phyloP scores from a whole-genome alignment of 2,113 vertebrate genomes.

The Stegastes partitus region DNA sequence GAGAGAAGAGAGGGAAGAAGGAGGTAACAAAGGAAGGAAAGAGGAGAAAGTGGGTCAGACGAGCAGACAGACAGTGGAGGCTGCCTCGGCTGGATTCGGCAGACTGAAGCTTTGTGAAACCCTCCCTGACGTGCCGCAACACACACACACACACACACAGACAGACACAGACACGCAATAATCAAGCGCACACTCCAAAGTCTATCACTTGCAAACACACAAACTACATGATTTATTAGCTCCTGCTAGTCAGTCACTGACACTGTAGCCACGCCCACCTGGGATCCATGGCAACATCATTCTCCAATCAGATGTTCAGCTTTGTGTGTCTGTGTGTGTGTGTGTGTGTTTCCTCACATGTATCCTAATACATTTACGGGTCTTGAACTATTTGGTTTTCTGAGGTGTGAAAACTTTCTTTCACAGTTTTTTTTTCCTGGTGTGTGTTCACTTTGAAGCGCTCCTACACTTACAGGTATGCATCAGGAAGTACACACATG shows the following conservation, averaged over 20 bases:
- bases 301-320: slow-evolving; percentile 57
- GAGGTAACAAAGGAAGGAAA: slow-evolving; percentile 42
- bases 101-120: slow-evolving; percentile 62
- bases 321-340: slow-evolving; percentile 32
- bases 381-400: slow-evolving; percentile 1
- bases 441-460: not conserved
- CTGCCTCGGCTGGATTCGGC: slow-evolving; percentile 61
- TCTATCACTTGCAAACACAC: slow-evolving; percentile 47
- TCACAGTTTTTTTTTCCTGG: too few species aligned
- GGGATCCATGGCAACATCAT: slow-evolving; percentile 70
- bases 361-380: not conserved
- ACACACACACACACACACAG: slow-evolving; percentile 21
- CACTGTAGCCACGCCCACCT: slow-evolving; percentile 55
- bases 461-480: not conserved
- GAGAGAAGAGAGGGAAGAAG: slow-evolving; percentile 20
- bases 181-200: slow-evolving; percentile 32
- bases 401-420: slow-evolving; percentile 13
- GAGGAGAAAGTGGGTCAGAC: slow-evolving; percentile 77
- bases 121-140: slow-evolving; percentile 48
- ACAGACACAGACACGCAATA: slow-evolving; percentile 26
- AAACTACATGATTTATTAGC: slow-evolving; percentile 77
- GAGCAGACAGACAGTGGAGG: slow-evolving; percentile 63
- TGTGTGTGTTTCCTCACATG: slow-evolving; percentile 8
- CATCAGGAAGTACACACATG: not conserved
- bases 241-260: slow-evolving; percentile 54